These are phyloP conservation scores for Anguilla marmorata DNA, from an alignment of 2,797 vertebrate genomes.

Conservation along the genomic window DNA sequence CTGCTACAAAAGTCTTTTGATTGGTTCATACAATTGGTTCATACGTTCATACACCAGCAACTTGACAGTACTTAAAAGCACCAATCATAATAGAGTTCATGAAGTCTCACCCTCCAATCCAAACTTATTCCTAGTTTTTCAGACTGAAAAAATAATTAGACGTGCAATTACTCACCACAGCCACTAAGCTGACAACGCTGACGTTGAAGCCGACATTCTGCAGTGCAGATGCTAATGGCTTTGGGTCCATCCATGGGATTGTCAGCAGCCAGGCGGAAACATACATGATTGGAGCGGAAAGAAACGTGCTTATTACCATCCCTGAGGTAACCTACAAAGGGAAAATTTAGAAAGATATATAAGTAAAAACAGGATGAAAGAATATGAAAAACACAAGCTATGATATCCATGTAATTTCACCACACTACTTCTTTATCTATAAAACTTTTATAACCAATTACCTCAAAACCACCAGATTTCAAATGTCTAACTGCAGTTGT, in stretches of 20 bases:
- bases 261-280: slow-evolving; percentile 94
- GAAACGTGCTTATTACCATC: slow-evolving; percentile 96
- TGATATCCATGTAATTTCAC: neutral
- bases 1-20: neutral
- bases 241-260: slow-evolving; percentile 86
- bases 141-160: neutral
- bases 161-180: slow-evolving; percentile 78
- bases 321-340: slow-evolving; percentile 86
- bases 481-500: neutral
- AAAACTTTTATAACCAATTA: neutral
- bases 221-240: slow-evolving; percentile 79
- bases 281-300: slow-evolving; percentile 97
- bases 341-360: slow-evolving; percentile 20
- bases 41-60: neutral
- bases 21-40: neutral
- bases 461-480: neutral
- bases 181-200: slow-evolving; percentile 88
- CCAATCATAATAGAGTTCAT: neutral
- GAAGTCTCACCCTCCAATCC: neutral
- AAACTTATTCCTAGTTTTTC: neutral
- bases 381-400: neutral
- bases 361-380: neutral
- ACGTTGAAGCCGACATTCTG: slow-evolving; percentile 91
- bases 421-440: neutral
- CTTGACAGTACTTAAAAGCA: neutral